Evolutionary conservation across 2,888 invertebrate genomes (phyloP).

Genomic region (Sarcophaga variegata): DNA sequence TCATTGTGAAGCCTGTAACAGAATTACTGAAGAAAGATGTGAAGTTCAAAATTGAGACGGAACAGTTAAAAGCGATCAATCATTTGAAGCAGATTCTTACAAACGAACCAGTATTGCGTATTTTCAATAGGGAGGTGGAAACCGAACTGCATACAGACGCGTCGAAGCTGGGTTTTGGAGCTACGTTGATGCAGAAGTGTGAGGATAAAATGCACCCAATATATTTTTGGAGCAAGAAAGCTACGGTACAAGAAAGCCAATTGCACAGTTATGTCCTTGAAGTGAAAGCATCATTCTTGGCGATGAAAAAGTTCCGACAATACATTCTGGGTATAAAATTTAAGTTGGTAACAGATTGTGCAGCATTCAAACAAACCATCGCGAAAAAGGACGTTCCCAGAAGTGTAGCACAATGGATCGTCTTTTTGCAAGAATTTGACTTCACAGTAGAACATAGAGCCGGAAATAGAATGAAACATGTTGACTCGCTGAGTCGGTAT

Average conservation of each 20-base stretch:
- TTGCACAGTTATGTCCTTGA: constrained; percentile 59
- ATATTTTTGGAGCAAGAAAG: constrained; percentile 46
- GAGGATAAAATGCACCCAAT: constrained; percentile 56
- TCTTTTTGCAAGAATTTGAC: constrained; percentile 70
- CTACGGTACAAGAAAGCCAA: constrained; percentile 31
- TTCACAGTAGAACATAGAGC: constrained; percentile 70
- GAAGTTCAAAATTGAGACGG: constrained; percentile 41
- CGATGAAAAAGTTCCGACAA: constrained; percentile 44
- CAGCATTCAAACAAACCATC: constrained; percentile 65
- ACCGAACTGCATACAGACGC: constrained; percentile 58
- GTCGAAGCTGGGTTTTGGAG: constrained; percentile 54
- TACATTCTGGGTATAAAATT: constrained; percentile 51
- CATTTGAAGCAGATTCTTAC: not conserved
- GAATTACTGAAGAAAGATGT: constrained; percentile 53
- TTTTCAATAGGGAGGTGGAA: constrained; percentile 31
- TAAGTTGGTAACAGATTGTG: constrained; percentile 37
- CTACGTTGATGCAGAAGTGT: constrained; percentile 55
- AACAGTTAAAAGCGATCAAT: constrained; percentile 45
- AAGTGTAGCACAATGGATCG: constrained; percentile 69
- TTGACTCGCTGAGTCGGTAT: constrained; percentile 69
- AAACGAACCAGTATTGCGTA: constrained; percentile 41
- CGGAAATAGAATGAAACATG: constrained; percentile 68
- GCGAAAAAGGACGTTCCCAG: constrained; percentile 65
- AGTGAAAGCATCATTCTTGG: constrained; percentile 42
- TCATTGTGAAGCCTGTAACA: constrained; percentile 58